Evolutionary conservation across 2,797 vertebrate genomes (phyloP), one percentile per base, ranked within the genome.

Genomic region (Cossypha niveicapilla): DNA sequence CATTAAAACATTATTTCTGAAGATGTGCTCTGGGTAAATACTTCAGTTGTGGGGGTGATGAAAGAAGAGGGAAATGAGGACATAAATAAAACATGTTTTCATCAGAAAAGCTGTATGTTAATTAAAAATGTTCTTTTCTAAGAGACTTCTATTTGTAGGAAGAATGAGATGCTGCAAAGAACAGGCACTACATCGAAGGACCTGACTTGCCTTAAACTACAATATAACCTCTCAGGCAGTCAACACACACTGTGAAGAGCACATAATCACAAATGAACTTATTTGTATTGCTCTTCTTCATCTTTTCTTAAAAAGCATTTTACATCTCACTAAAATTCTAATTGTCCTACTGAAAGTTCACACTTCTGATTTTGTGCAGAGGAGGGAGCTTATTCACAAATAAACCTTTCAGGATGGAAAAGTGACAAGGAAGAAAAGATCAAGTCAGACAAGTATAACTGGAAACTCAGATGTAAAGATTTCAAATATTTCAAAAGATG

Each of bases 401-500:
- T 66, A 85, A 84, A 92, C n/a, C 76, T 74, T 60, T 45, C 39
- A 77, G 39, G 58, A 80, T 35, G 21, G 57, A 88, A 92, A 77
- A 81, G 79, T 39, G 67, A 78, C 5, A 18, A 79, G 79, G 84
- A 92, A 93, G 79, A 77, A 90, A 89, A 42, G 56, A 96, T 47
- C 84, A 78, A 93, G 77, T 93, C 78, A 82, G 70, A 79, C 86
- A 89, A 94, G 86, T 90, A 88, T 51, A 75, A 87, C 87, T 89
- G 47, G 78, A 72, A 94, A 86, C 21, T 83, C 90, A 86, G 80
- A 91, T 51, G 37, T 75, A 79, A 92, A 93, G 84, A 96, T 76
- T 88, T 91, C 74, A 90, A 61, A n/a, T 91, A 92, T 94, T 94
- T 93, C 78, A 86, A 86, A 92, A 91, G 87, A 92, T 86, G 47